phyloP scores from a whole-genome alignment of 2,113 vertebrate genomes.

The Oncorhynchus tshawytscha region DNA sequence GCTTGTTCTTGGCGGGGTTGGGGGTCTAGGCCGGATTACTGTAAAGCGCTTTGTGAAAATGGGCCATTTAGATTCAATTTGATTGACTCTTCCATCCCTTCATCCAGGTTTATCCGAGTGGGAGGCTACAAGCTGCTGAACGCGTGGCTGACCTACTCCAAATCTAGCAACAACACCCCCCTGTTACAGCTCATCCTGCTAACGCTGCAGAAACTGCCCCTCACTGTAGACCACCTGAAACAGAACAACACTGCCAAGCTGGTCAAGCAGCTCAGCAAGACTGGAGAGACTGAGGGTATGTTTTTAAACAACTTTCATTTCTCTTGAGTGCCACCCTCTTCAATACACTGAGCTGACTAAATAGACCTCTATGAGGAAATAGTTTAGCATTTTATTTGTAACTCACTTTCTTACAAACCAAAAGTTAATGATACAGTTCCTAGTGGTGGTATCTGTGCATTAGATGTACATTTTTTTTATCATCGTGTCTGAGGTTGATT shows the following conservation, averaged over 20 bases:
- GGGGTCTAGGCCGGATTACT: neutral
- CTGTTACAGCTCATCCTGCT: conserved; percentile 90
- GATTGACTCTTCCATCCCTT: neutral
- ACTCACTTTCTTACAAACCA: neutral
- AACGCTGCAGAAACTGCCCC: conserved; percentile 89
- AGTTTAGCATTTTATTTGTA: neutral
- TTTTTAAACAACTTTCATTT: neutral
- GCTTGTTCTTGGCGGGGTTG: neutral
- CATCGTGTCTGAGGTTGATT: neutral
- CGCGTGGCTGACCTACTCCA: conserved; percentile 89
- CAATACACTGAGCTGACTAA: neutral
- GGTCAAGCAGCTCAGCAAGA: conserved; percentile 94
- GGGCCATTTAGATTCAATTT: too few species aligned
- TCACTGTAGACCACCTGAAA: conserved; percentile 93
- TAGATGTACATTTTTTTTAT: neutral
- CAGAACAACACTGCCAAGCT: conserved; percentile 97
- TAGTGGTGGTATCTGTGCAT: neutral
- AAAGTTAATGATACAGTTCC: too few species aligned
- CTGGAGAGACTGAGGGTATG: conserved; percentile 88
- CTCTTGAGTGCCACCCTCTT: neutral
- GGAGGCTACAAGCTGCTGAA: conserved; percentile 93
- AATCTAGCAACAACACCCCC: conserved; percentile 85
- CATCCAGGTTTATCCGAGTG: conserved; percentile 83
- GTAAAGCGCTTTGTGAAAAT: too few species aligned
- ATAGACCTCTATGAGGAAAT: neutral